phyloP scores from a whole-genome alignment of 2,888 invertebrate species.

The Thecophora atra region DNA sequence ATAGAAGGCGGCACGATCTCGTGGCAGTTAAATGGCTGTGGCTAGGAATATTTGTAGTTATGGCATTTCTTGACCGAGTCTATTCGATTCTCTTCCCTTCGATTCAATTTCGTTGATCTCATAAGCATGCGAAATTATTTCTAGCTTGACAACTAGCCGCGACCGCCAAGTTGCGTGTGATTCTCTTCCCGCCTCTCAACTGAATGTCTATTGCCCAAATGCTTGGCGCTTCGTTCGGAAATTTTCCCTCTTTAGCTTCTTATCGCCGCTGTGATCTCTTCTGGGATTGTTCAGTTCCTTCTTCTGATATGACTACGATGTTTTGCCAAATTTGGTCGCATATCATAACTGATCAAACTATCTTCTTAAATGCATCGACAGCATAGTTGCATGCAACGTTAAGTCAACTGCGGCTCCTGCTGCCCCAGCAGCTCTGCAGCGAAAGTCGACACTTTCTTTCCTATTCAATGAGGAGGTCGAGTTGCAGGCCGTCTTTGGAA shows the following conservation, averaged over 20 bases:
- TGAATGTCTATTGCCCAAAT: too few species aligned
- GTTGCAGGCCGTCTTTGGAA: too few species aligned
- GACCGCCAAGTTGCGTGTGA: too few species aligned
- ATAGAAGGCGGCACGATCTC: neutral
- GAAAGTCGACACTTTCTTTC: constrained; percentile 30
- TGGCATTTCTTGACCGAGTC: constrained; percentile 13
- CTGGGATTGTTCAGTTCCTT: neutral
- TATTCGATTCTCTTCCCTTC: neutral
- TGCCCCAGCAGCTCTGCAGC: constrained; percentile 15
- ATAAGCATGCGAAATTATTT: too few species aligned
- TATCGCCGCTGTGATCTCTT: constrained; percentile 26
- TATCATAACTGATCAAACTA: constrained; percentile 30
- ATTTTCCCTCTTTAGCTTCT: neutral
- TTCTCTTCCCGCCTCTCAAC: too few species aligned
- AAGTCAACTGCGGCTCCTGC: constrained; percentile 29
- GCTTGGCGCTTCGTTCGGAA: too few species aligned
- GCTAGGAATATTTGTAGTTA: constrained; percentile 13
- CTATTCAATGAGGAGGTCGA: neutral
- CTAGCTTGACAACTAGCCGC: too few species aligned
- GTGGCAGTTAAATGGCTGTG: constrained; percentile 22
- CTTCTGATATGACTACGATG: constrained; percentile 33
- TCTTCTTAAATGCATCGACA: constrained; percentile 36
- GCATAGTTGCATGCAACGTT: neutral
- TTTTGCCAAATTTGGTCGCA: constrained; percentile 46
- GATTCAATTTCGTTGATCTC: neutral